Evolutionary conservation across 2,888 invertebrate genomes (phyloP).

Genomic region (Erebia epiphron): DNA sequence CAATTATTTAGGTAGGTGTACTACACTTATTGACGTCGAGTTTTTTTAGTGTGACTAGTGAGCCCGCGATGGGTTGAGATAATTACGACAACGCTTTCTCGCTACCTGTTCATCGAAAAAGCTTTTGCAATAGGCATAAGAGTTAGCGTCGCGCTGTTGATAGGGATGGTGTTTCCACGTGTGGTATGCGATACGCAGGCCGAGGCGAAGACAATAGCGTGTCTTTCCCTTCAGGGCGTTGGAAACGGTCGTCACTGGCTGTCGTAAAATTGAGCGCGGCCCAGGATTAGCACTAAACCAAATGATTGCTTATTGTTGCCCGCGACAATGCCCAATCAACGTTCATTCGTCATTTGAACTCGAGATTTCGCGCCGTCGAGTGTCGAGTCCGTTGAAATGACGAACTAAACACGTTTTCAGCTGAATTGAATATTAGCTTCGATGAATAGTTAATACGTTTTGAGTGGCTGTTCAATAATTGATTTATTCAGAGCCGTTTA

Average conservation of each 20-base stretch:
- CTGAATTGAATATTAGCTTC: not conserved
- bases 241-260: slow-evolving; percentile 47
- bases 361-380: slow-evolving; percentile 52
- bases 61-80: too few species aligned
- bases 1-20: too few species aligned
- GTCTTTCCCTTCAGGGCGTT: slow-evolving; percentile 27
- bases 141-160: too few species aligned
- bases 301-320: slow-evolving; percentile 73
- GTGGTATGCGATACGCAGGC: not conserved
- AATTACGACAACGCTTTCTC: too few species aligned
- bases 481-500: too few species aligned
- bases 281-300: slow-evolving; percentile 58
- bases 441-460: not conserved
- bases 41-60: too few species aligned
- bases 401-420: slow-evolving; percentile 2
- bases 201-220: slow-evolving; percentile 1
- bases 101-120: too few species aligned
- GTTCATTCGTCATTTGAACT: slow-evolving; percentile 50
- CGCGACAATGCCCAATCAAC: slow-evolving; percentile 72
- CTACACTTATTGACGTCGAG: too few species aligned
- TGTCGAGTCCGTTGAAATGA: slow-evolving; percentile 19
- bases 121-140: too few species aligned
- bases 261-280: slow-evolving; percentile 55
- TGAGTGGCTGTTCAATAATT: not conserved
- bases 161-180: not conserved